Conservation (phyloP, 2,888 invertebrate species). For the Drosophila kokeensis region DNA sequence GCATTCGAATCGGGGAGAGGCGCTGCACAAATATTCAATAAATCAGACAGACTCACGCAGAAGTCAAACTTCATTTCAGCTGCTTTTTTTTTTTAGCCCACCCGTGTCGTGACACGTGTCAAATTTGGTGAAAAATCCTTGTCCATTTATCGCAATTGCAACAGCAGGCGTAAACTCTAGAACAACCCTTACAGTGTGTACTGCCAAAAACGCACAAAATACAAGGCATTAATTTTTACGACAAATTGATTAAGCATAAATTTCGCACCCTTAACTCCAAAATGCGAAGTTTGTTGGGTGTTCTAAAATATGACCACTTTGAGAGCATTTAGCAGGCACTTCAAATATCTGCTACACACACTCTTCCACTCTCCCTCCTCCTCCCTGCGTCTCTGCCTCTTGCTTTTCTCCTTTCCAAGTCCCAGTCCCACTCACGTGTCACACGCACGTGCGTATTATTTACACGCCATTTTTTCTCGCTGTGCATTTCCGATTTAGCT, state of each 20-base stretch:
- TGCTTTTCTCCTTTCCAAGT: constrained; percentile 5
- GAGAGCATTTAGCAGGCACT: constrained; percentile 82
- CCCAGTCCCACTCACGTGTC: constrained; percentile 77
- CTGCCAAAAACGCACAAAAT: constrained; percentile 24
- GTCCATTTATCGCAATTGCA: constrained; percentile 60
- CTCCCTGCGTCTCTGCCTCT: neutral
- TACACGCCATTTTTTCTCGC: constrained; percentile 70
- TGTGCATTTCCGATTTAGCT: constrained; percentile 14
- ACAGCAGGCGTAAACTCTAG: constrained; percentile 18
- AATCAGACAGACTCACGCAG: constrained; percentile 58
- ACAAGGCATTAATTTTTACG: constrained; percentile 83
- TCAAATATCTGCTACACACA: constrained; percentile 52
- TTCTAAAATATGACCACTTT: constrained; percentile 64
- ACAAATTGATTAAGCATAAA: constrained; percentile 84
- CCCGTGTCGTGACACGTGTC: constrained; percentile 67
- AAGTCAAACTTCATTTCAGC: constrained; percentile 40
- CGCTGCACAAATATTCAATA: constrained; percentile 46
- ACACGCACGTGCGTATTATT: constrained; percentile 82
- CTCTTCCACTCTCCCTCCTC: neutral
- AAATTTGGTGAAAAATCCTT: constrained; percentile 40
- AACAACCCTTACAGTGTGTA: constrained; percentile 45
- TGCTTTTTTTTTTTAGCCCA: constrained; percentile 8
- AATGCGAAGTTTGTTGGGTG: constrained; percentile 8
- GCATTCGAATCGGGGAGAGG: constrained; percentile 44
- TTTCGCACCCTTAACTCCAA: constrained; percentile 66